A percentile compares a stretch with the other conserved stretches of the same genome.
These are phyloP conservation scores for Peromyscus eremicus DNA, from an alignment of 2,797 vertebrate genomes.

Conservation along the genomic window DNA sequence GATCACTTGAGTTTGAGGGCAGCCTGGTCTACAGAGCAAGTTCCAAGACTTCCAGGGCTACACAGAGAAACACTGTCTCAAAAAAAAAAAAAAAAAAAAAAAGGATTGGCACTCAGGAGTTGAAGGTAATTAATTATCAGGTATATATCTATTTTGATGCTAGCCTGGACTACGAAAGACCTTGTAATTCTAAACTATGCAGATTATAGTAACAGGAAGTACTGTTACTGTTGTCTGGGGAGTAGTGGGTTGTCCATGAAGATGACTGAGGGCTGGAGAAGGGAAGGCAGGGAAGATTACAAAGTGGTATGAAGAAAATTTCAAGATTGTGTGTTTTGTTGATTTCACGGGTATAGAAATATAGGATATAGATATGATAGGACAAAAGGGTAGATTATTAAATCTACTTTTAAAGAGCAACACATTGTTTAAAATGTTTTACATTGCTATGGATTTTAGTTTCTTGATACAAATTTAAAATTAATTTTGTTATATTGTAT, in stretches of 20 bases:
- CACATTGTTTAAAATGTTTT: too few relatives aligned
- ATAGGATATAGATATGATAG: too few relatives aligned
- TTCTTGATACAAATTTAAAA: too few relatives aligned
- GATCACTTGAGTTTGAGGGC: not conserved
- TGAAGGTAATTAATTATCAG: not conserved
- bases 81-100: not conserved
- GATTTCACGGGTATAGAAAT: not conserved
- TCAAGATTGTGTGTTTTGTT: not conserved
- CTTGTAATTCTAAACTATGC: not conserved
- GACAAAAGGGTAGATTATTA: too few relatives aligned
- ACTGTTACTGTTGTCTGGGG: not conserved
- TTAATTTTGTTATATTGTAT: too few relatives aligned
- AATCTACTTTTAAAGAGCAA: too few relatives aligned
- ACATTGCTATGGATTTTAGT: too few relatives aligned
- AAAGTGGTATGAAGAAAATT: not conserved
- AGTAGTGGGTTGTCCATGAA: not conserved
- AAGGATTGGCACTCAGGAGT: not conserved
- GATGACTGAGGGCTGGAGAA: not conserved
- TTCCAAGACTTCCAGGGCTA: not conserved
- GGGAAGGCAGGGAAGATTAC: not conserved
- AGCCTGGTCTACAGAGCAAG: not conserved
- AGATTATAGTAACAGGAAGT: not conserved
- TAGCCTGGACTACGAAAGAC: not conserved
- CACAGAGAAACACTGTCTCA: not conserved
- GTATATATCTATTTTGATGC: not conserved